These are phyloP conservation scores for Lasiurus cinereus DNA, from an alignment of 2,113 vertebrate genomes.

Conservation along the genomic window DNA sequence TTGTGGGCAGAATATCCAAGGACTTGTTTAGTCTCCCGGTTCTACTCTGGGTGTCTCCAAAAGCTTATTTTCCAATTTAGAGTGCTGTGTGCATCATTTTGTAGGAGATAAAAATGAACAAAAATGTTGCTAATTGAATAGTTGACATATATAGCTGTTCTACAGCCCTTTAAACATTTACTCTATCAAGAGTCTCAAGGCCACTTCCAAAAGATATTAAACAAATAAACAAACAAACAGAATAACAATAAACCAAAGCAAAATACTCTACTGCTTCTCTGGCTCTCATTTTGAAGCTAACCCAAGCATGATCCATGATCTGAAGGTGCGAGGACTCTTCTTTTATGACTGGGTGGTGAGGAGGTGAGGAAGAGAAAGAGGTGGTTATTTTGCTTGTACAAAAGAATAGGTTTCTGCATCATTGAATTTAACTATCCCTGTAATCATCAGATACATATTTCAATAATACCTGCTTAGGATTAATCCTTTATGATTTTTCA, in stretches of 20 bases:
- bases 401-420: not conserved
- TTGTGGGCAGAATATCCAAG: not conserved
- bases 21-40: not conserved
- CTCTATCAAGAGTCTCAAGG: not conserved
- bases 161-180: not conserved
- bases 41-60: not conserved
- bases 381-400: not conserved
- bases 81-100: not conserved
- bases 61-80: not conserved
- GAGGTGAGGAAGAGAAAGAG: rapidly evolving
- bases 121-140: not conserved
- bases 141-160: not conserved
- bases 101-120: not conserved
- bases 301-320: not conserved
- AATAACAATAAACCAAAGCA: not conserved
- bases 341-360: not conserved
- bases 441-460: not conserved
- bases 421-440: not conserved
- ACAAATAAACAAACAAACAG: not conserved
- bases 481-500: not conserved
- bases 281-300: not conserved
- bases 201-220: not conserved
- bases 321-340: not conserved
- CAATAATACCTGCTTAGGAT: not conserved
- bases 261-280: not conserved